Evolutionary conservation across 1,140 invertebrate species (phyloP), one percentile per base, ranked within the genome.

Genomic region (Mercenaria mercenaria): DNA sequence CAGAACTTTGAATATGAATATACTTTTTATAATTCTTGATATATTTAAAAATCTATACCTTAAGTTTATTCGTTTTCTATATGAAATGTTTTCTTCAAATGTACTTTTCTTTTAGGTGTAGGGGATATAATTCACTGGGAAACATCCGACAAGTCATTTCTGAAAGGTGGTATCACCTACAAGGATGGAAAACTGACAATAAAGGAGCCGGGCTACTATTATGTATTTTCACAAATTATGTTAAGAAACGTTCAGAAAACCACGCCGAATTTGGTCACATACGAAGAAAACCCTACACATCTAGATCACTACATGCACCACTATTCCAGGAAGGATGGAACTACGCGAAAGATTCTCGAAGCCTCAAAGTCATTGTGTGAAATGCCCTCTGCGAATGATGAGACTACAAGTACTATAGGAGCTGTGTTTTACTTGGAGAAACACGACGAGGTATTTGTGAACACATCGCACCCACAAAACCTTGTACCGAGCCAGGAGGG

Each of bases 221-320:
- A 39, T 76, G 41, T n/a, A 81, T 85, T 10, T 74, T 88, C 43
- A 86, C 84, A 8, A n/a, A n/a, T n/a, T n/a, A n/a, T n/a, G n/a
- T n/a, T n/a, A n/a, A n/a, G n/a, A n/a, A n/a, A n/a, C n/a, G n/a
- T n/a, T n/a, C n/a, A n/a, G n/a, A n/a, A n/a, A n/a, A n/a, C n/a
- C n/a, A n/a, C n/a, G n/a, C n/a, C n/a, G n/a, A n/a, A n/a, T n/a
- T n/a, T n/a, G n/a, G n/a, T n/a, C n/a, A n/a, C n/a, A n/a, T n/a
- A n/a, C n/a, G 81, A n/a, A 59, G 64, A 20, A 83, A 67, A 8
- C 26, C 64, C 85, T 34, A 72, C 77, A 41, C 52, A 29, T 37
- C 23, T 43, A 37, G 32, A 41, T 59, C n/a, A 61, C 18, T 64
- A 15, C 23, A 61, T 64, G n/a, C 11, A 67, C 61, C 61, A 32